Conservation (phyloP, 2,888 invertebrate genomes). For the Leucania comma region DNA sequence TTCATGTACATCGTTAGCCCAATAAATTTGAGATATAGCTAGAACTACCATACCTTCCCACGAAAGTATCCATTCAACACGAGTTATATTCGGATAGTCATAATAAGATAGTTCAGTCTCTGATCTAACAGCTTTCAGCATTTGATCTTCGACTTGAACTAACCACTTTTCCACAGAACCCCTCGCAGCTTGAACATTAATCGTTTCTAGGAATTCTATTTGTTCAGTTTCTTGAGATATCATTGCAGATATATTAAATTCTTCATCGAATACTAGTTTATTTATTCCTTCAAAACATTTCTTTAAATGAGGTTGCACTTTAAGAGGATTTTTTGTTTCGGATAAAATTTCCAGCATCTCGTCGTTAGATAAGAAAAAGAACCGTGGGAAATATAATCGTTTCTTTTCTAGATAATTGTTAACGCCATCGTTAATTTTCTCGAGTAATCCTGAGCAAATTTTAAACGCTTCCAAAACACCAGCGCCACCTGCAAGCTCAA, state of each 20-base stretch:
- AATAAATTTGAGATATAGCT: conserved; percentile 95
- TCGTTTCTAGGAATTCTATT: conserved; percentile 91
- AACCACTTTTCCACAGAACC: conserved; percentile 97
- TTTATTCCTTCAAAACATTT: conserved; percentile 97
- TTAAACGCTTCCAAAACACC: conserved; percentile 93
- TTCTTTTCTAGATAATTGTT: conserved; percentile 96
- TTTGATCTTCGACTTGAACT: conserved; percentile 95
- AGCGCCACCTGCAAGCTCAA: conserved; percentile 92
- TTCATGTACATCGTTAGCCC: conserved; percentile 95
- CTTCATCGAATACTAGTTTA: conserved; percentile 93
- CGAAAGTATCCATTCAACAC: conserved; percentile 93
- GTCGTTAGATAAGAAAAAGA: conserved; percentile 97
- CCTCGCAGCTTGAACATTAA: conserved; percentile 93
- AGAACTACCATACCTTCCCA: conserved; percentile 97
- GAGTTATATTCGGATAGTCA: conserved; percentile 90
- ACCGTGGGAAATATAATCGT: conserved; percentile 95
- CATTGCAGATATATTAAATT: conserved; percentile 94
- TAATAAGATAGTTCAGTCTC: conserved; percentile 92
- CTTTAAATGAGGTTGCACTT: conserved; percentile 96
- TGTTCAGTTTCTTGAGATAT: conserved; percentile 94
- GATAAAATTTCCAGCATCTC: conserved; percentile 97
- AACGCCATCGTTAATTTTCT: conserved; percentile 96
- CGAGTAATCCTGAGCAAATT: conserved; percentile 93
- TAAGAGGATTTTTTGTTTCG: conserved; percentile 96
- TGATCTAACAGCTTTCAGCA: conserved; percentile 93